Evolutionary conservation across 1,140 invertebrate genomes (phyloP).

Genomic region (Lasioglossum baleicum): DNA sequence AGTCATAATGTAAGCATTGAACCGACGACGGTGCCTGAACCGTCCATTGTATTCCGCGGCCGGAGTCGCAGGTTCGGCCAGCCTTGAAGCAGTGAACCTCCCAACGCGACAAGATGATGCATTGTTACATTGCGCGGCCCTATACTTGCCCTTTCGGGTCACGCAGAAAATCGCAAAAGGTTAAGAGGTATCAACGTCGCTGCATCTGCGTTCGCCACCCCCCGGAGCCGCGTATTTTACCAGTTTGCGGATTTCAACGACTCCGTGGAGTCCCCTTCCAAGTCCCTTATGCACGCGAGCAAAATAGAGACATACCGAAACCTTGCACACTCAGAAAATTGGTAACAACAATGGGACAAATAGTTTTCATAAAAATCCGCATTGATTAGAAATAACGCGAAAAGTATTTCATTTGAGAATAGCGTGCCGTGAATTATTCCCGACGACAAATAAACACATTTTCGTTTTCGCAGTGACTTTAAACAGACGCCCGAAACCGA

Average conservation of each 20-base stretch:
- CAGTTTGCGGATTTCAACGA: constrained; percentile 1
- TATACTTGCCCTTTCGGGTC: constrained; percentile 55
- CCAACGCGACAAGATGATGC: constrained; percentile 71
- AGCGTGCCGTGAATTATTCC: too few relatives aligned
- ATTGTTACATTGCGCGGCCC: constrained; percentile 63
- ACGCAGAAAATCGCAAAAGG: constrained; percentile 62
- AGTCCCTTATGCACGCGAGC: background rate
- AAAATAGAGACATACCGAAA: background rate
- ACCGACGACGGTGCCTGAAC: constrained; percentile 59
- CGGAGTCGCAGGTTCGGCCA: constrained; percentile 61
- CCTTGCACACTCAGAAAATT: too few relatives aligned
- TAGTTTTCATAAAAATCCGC: too few relatives aligned
- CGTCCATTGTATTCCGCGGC: constrained; percentile 67
- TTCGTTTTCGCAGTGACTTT: too few relatives aligned
- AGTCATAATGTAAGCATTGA: constrained; percentile 67
- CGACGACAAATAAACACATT: too few relatives aligned
- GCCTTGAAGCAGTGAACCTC: constrained; percentile 65
- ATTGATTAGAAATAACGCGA: too few relatives aligned
- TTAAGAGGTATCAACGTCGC: constrained; percentile 55
- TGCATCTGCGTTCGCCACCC: constrained; percentile 33
- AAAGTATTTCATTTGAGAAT: too few relatives aligned
- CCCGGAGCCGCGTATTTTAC: background rate
- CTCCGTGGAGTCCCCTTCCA: background rate
- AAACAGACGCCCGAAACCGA: background rate
- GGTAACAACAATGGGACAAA: too few relatives aligned